Evolutionary conservation across 2,888 invertebrate genomes (phyloP).

Genomic region (Caenorhabditis sp.): DNA sequence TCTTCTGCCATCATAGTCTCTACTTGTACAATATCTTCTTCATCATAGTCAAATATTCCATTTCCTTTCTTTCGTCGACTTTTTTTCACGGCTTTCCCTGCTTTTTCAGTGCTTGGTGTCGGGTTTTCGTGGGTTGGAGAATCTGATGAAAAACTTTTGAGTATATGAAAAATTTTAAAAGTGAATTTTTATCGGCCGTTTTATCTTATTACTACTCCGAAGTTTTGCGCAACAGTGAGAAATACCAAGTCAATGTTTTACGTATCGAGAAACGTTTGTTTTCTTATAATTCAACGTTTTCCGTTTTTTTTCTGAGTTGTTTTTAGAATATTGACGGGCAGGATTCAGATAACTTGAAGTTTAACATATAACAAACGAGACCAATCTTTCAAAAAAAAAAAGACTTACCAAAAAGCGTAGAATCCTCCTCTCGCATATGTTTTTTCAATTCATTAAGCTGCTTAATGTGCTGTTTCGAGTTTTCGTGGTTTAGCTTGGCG

Average conservation of each 20-base stretch:
- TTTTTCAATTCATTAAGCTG: constrained; percentile 72
- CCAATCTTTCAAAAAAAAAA: neutral
- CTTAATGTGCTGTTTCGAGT: constrained; percentile 74
- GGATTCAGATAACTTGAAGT: too few relatives aligned
- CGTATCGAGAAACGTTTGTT: too few relatives aligned
- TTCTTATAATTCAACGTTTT: neutral
- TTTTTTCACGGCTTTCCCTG: constrained; percentile 31
- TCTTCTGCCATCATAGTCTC: constrained; percentile 5
- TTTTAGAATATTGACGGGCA: too few relatives aligned
- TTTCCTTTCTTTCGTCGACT: constrained; percentile 39
- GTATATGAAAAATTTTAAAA: neutral
- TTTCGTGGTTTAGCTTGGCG: constrained; percentile 73
- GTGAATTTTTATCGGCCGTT: neutral
- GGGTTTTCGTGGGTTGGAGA: neutral
- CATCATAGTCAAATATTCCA: constrained; percentile 31
- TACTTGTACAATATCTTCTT: constrained; percentile 7
- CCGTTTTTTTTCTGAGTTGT: neutral
- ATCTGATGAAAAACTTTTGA: neutral
- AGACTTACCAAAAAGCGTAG: constrained; percentile 46
- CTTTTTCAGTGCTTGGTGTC: neutral
- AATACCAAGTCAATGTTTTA: too few relatives aligned
- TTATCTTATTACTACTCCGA: too few relatives aligned
- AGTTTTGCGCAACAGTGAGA: too few relatives aligned
- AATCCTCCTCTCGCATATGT: constrained; percentile 72
- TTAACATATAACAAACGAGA: too few relatives aligned